A percentile compares a stretch with the other conserved stretches of the same genome.
phyloP scores from a whole-genome alignment of 2,797 vertebrate species.

The Selene dorsalis region DNA sequence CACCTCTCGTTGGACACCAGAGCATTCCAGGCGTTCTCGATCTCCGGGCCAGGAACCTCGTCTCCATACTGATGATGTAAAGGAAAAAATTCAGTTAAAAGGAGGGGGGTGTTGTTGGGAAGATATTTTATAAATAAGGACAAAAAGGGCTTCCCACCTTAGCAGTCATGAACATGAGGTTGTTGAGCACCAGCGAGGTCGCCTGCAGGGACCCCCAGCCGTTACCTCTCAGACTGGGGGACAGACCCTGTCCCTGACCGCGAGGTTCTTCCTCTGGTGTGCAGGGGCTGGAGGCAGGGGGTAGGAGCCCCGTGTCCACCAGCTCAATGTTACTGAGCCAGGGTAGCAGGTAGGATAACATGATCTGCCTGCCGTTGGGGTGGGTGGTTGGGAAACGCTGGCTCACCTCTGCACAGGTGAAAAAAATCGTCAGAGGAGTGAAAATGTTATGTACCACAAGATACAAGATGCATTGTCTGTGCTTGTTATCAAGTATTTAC shows the following conservation, averaged over 20 bases:
- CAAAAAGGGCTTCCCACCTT: slow-evolving; percentile 84
- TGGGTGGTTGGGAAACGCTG: slow-evolving; percentile 97
- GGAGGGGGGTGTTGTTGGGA: neutral
- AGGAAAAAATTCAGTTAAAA: slow-evolving; percentile 8
- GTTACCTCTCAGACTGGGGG: slow-evolving; percentile 90
- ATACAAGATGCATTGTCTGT: neutral
- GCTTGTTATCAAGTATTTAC: slow-evolving; percentile 72
- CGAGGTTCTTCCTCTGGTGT: slow-evolving; percentile 92
- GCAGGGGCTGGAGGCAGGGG: slow-evolving; percentile 94
- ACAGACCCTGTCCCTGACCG: slow-evolving; percentile 84
- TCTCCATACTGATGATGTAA: slow-evolving; percentile 90
- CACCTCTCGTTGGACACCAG: slow-evolving; percentile 97
- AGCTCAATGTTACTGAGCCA: slow-evolving; percentile 99
- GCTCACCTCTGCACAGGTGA: slow-evolving; percentile 88
- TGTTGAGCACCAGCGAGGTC: slow-evolving; percentile 96
- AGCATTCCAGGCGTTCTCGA: slow-evolving; percentile 98
- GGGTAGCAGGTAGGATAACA: slow-evolving; percentile 97
- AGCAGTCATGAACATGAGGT: slow-evolving; percentile 99
- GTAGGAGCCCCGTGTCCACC: slow-evolving; percentile 93
- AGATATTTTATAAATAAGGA: neutral
- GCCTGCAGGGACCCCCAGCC: slow-evolving; percentile 99
- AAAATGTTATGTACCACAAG: neutral
- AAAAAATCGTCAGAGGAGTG: neutral
- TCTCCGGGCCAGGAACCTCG: slow-evolving; percentile 96
- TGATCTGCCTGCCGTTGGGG: slow-evolving; percentile 96